A percentile compares a stretch with the other conserved stretches of the same genome.
These are phyloP conservation scores for Parthenolecanium corni DNA, from an alignment of 2,888 invertebrate genomes.

Conservation along the genomic window DNA sequence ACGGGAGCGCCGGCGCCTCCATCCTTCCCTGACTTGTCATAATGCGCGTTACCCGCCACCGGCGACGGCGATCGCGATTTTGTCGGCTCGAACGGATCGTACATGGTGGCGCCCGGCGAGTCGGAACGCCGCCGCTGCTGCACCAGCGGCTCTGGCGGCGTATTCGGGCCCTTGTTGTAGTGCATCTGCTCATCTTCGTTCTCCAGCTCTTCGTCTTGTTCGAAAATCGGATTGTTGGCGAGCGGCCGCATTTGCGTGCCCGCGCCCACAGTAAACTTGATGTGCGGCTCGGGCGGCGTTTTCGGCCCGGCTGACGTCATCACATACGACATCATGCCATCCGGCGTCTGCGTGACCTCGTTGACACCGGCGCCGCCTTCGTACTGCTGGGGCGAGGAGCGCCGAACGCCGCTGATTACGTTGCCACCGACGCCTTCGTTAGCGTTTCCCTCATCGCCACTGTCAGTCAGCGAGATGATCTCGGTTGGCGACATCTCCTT, in stretches of 20 bases:
- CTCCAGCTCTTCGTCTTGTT: constrained; percentile 11
- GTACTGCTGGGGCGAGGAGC: constrained; percentile 46
- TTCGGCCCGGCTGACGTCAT: constrained; percentile 47
- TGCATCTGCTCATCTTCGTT: constrained; percentile 1
- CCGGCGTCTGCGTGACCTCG: neutral
- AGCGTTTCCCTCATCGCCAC: constrained; percentile 43
- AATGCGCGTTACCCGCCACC: constrained; percentile 2
- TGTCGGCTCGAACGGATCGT: constrained; percentile 85
- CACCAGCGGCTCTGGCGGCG: constrained; percentile 51
- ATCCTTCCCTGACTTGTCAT: too few species aligned
- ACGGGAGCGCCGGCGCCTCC: constrained; percentile 15
- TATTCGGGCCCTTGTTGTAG: constrained; percentile 52
- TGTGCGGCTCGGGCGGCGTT: constrained; percentile 51
- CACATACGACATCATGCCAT: neutral
- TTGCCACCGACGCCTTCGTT: constrained; percentile 3
- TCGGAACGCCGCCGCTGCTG: too few species aligned
- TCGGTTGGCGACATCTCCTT: constrained; percentile 68
- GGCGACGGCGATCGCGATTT: constrained; percentile 55
- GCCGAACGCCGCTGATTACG: neutral
- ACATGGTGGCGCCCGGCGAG: constrained; percentile 53
- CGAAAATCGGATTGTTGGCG: constrained; percentile 17
- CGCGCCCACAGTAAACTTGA: constrained; percentile 9
- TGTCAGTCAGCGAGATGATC: constrained; percentile 72
- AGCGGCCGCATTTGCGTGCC: neutral
- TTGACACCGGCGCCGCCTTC: constrained; percentile 43